Evolutionary conservation across 2,888 invertebrate species (phyloP).

Genomic region (Coecobrya sp.): DNA sequence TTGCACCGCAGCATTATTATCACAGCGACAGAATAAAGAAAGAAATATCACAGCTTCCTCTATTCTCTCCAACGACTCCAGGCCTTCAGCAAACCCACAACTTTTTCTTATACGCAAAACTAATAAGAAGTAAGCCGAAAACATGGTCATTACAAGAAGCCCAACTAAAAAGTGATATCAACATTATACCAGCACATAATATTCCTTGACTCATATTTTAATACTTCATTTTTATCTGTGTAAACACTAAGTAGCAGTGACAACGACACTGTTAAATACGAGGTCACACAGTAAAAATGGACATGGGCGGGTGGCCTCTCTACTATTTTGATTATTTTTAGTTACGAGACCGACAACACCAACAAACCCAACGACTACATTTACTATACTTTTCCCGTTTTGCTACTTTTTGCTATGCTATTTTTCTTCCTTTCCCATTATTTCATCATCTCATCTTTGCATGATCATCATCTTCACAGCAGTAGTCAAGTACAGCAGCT

Average conservation of each 20-base stretch:
- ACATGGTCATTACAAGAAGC: background rate
- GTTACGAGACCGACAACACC: slow-evolving; percentile 1
- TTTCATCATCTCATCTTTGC: slow-evolving; percentile 32
- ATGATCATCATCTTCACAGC: slow-evolving; percentile 49
- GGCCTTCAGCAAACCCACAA: background rate
- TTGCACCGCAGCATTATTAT: slow-evolving; percentile 2
- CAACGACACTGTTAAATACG: slow-evolving; percentile 11
- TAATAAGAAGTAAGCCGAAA: slow-evolving; percentile 18
- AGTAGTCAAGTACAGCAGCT: slow-evolving; percentile 34
- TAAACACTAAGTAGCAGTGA: slow-evolving; percentile 23
- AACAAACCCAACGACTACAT: background rate
- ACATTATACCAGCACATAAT: slow-evolving; percentile 13
- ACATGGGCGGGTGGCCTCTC: slow-evolving; percentile 40
- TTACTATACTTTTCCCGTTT: background rate
- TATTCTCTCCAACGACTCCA: slow-evolving; percentile 15
- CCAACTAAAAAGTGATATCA: slow-evolving; percentile 47
- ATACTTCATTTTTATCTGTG: slow-evolving; percentile 52
- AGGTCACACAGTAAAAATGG: slow-evolving; percentile 56
- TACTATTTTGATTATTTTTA: slow-evolving; percentile 7
- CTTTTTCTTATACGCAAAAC: slow-evolving; percentile 8
- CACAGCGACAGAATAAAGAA: slow-evolving; percentile 28
- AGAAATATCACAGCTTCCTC: slow-evolving; percentile 46
- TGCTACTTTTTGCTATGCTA: slow-evolving; percentile 22
- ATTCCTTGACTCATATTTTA: slow-evolving; percentile 44
- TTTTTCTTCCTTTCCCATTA: slow-evolving; percentile 40